A percentile compares a stretch with the other conserved stretches of the same genome.
These are phyloP conservation scores for Phrixothrix hirtus DNA, from an alignment of 2,888 invertebrate species.

Conservation along the genomic window DNA sequence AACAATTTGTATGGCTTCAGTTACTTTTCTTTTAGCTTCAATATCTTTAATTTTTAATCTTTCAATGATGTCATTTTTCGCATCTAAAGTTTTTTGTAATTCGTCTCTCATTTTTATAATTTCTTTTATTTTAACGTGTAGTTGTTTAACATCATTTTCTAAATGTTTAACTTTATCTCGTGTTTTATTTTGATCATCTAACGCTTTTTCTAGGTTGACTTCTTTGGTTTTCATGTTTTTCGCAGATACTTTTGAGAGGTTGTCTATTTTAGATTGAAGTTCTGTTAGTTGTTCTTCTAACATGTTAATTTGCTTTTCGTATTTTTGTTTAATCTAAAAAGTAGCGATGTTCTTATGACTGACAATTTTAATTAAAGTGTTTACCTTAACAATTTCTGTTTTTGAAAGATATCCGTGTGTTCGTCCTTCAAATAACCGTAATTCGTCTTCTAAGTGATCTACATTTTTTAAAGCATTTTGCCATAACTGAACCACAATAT, in stretches of 20 bases:
- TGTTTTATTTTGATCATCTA: slow-evolving; percentile 60
- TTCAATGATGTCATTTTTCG: slow-evolving; percentile 52
- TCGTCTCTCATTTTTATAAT: slow-evolving; percentile 44
- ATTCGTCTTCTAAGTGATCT: slow-evolving; percentile 67
- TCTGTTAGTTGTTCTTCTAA: slow-evolving; percentile 54
- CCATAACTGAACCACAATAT: slow-evolving; percentile 67
- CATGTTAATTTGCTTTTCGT: slow-evolving; percentile 58
- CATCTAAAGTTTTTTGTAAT: slow-evolving; percentile 54
- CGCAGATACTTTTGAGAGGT: slow-evolving; percentile 29
- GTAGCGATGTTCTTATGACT: background rate
- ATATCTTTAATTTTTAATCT: slow-evolving; percentile 56
- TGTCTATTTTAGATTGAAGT: slow-evolving; percentile 33
- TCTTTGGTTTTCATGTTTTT: slow-evolving; percentile 31
- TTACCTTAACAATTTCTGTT: slow-evolving; percentile 43
- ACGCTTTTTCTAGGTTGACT: slow-evolving; percentile 52
- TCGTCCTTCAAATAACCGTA: slow-evolving; percentile 59
- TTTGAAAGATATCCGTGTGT: slow-evolving; percentile 46
- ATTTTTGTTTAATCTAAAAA: slow-evolving; percentile 56
- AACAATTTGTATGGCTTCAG: slow-evolving; percentile 62
- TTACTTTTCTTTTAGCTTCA: slow-evolving; percentile 60
- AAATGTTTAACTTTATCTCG: slow-evolving; percentile 54
- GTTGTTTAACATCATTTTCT: slow-evolving; percentile 57
- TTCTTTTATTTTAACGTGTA: slow-evolving; percentile 54
- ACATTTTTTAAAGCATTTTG: slow-evolving; percentile 69
- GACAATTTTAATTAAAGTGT: background rate